A percentile compares a stretch with the other conserved stretches of the same genome.
Conservation (phyloP, 2,113 vertebrate genomes). For the Chloroceryle aenea region DNA sequence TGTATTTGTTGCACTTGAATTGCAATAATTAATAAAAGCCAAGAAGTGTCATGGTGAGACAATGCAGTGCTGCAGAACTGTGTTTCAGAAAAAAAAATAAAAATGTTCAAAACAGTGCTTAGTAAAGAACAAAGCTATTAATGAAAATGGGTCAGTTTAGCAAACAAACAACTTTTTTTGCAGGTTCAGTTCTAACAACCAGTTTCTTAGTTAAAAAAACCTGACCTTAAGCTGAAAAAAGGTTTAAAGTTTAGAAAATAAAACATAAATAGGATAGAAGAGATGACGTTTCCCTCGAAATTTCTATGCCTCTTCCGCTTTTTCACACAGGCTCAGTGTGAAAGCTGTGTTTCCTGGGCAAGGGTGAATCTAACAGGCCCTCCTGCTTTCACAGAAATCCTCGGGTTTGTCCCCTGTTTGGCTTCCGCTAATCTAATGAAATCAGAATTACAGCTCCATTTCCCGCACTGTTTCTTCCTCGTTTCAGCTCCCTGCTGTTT, state of each 20-base stretch:
- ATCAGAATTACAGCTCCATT: slow-evolving; percentile 47
- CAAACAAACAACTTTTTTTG: neutral
- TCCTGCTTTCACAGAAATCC: neutral
- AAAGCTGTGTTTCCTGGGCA: neutral
- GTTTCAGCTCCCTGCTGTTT: slow-evolving; percentile 47
- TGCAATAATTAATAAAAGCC: neutral
- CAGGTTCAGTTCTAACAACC: neutral
- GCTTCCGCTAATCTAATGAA: slow-evolving; percentile 36
- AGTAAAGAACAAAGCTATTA: neutral
- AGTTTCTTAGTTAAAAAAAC: neutral
- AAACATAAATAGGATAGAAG: neutral
- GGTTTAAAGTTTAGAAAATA: neutral
- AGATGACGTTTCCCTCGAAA: neutral
- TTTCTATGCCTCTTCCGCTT: neutral
- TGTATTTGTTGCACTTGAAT: neutral
- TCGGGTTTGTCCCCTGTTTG: neutral
- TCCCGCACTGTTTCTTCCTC: slow-evolving; percentile 42
- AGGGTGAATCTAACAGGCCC: neutral
- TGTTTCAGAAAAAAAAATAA: neutral
- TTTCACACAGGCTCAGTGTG: neutral
- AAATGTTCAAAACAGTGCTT: neutral
- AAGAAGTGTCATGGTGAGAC: neutral
- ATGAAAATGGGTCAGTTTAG: neutral
- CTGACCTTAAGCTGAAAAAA: neutral
- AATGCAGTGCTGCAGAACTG: neutral